Conservation (phyloP, 2,113 vertebrate genomes). For the Lagopus leucura region DNA sequence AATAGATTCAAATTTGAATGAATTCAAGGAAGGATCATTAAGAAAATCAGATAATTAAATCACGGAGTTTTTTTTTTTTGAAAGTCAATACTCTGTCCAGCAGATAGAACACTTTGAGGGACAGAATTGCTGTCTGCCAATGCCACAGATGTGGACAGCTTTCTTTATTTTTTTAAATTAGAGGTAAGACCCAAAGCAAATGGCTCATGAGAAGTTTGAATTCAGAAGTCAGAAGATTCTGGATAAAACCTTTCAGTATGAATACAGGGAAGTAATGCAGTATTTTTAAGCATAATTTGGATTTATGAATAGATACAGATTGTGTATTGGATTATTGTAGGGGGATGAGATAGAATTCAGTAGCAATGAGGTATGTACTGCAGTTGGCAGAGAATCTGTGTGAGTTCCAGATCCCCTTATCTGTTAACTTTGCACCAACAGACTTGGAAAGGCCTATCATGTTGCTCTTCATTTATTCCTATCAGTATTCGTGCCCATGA, state of each 20-base stretch:
- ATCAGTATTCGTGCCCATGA: neutral
- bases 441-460: neutral
- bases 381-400: neutral
- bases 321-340: neutral
- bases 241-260: neutral
- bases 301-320: neutral
- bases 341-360: neutral
- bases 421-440: neutral
- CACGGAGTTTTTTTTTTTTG: too few species aligned
- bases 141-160: neutral
- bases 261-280: neutral
- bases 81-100: neutral
- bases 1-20: neutral
- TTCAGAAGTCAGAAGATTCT: neutral
- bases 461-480: neutral
- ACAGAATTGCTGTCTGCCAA: neutral
- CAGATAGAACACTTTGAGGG: neutral
- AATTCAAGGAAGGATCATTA: neutral
- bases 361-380: neutral
- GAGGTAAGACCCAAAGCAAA: neutral
- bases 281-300: neutral
- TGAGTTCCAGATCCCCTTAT: neutral
- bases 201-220: neutral
- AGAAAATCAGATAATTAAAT: neutral
- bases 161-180: too few species aligned